Evolutionary conservation across 2,797 vertebrate genomes (phyloP).

Genomic region (Gastrophryne carolinensis): DNA sequence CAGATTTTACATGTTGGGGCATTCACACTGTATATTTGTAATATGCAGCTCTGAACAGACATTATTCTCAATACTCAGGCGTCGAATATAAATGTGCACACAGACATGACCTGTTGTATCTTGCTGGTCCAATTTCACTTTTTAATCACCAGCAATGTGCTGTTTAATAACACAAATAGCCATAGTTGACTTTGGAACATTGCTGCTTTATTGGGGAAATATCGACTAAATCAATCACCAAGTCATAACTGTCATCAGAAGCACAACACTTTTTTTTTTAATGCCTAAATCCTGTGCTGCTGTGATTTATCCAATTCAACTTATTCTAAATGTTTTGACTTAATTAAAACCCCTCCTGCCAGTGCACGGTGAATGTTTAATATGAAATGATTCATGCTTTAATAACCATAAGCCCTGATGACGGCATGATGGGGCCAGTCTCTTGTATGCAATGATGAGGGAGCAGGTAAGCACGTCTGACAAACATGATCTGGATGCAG

Average conservation of each 20-base stretch:
- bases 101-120: not conserved
- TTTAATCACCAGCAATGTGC: conserved; percentile 57
- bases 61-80: not conserved
- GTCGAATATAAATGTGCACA: not conserved
- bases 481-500: no score
- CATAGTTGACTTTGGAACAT: conserved; percentile 73
- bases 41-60: not conserved
- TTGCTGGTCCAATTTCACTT: not conserved
- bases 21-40: no score
- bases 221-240: conserved; percentile 72
- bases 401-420: conserved; percentile 63
- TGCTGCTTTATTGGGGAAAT: conserved; percentile 69
- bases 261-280: conserved; percentile 13
- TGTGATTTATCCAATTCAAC: conserved; percentile 68
- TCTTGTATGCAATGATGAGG: conserved; percentile 69
- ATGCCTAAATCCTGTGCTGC: conserved; percentile 63
- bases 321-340: not conserved
- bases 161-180: conserved; percentile 72
- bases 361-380: conserved; percentile 73
- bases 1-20: no score
- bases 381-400: conserved; percentile 80
- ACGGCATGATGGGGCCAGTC: no score
- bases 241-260: conserved; percentile 72
- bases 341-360: conserved; percentile 73
- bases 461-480: conserved; percentile 71